Evolutionary conservation across 2,113 vertebrate species (phyloP), one percentile per base, ranked within the genome.

Genomic region (Spilogale gracilis): DNA sequence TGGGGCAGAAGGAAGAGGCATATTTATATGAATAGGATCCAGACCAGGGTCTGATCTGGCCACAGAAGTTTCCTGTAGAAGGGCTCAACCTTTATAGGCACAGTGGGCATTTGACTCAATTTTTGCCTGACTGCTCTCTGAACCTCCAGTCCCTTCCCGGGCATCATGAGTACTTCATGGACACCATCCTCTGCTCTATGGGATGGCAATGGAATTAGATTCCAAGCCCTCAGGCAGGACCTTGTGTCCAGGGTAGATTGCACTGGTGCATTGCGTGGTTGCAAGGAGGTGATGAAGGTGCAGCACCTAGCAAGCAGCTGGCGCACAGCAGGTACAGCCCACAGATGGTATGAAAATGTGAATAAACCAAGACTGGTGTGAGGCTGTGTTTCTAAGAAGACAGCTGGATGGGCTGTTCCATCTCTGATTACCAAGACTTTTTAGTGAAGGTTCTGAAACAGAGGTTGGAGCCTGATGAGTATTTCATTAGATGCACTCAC

Each of bases 361-460:
- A 78, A 43, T 20, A 50, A 61, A 21, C 3, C 5, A 11, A 94
- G 54, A 16, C 17, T 89, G 43, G 50, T 67, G 13, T n/a, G 9
- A 13, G 38, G 10, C 63, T 83, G 9, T 73, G 20, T 54, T 81
- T 94, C 94, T 96, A 84, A 83, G 83, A 50, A 78, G 88, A 80
- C 74, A 80, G 69, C 30, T 74, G 21, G 45, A 60, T 60, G 61
- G 58, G 80, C 30, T 92, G 23, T 86, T 80, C 84, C 52, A 9
- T 79, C 74, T 94, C 50, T 84, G 85, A 61, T 73, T 79, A 79
- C 60, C 50, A 84, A 50, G 79, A n/a, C 30, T 67, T 67, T 86
- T 90, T n/a, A 90, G 67, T 25, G 58, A 82, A 65, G 17, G 48
- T 50, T 65, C 60, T 89, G 21, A 87, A 97, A 65, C 60, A 0